A percentile compares a stretch with the other conserved stretches of the same genome.
phyloP scores from a whole-genome alignment of 1,140 invertebrate species.

The Rhyacophila brunnea region DNA sequence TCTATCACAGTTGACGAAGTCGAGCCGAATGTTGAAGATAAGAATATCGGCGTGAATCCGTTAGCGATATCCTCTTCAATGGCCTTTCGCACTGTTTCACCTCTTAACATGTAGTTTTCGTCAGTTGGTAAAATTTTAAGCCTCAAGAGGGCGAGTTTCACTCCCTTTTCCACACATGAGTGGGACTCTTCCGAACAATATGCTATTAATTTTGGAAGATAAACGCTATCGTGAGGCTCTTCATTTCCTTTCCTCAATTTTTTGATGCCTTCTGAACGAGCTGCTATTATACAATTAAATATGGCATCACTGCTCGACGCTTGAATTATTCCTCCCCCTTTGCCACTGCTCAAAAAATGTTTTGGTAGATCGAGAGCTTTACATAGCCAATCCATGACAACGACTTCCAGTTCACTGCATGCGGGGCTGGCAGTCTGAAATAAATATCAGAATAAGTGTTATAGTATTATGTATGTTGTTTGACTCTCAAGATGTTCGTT shows the following conservation, averaged over 20 bases:
- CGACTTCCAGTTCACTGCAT: constrained; percentile 80
- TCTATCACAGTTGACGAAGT: constrained; percentile 83
- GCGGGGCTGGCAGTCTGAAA: constrained; percentile 72
- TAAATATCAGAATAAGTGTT: constrained; percentile 3
- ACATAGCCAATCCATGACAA: constrained; percentile 68
- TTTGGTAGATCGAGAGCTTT: constrained; percentile 59
- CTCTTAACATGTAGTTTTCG: constrained; percentile 75
- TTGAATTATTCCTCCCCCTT: constrained; percentile 77
- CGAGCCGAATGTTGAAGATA: constrained; percentile 76
- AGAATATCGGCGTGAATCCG: constrained; percentile 85
- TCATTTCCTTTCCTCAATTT: constrained; percentile 56
- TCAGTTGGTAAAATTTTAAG: constrained; percentile 86
- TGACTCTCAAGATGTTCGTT: too few species aligned
- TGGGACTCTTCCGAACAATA: constrained; percentile 81
- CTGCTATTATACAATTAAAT: constrained; percentile 79
- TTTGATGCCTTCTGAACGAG: constrained; percentile 71
- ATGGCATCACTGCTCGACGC: constrained; percentile 86
- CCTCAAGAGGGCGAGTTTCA: constrained; percentile 88
- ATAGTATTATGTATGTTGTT: too few species aligned
- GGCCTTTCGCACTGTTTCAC: constrained; percentile 65
- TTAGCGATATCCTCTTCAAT: constrained; percentile 76
- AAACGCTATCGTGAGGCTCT: constrained; percentile 61
- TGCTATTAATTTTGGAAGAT: constrained; percentile 84
- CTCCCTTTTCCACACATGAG: constrained; percentile 92
- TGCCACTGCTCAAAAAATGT: constrained; percentile 56